Conservation (phyloP, 2,797 vertebrate species). For the Sebastes oblongus region DNA sequence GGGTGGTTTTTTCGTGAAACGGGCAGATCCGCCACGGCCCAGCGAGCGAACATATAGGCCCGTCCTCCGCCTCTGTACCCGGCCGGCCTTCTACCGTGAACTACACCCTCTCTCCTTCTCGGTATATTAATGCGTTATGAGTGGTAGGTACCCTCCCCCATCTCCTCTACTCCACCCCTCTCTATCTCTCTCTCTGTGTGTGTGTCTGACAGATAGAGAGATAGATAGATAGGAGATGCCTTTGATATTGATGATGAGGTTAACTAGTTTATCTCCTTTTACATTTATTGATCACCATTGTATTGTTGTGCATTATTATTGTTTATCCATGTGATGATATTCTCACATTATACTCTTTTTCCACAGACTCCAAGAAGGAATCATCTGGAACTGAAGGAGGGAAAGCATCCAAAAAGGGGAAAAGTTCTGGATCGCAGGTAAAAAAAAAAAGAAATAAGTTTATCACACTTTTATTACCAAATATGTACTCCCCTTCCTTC, state of each 20-base stretch:
- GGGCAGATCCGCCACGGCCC: constrained; percentile 93
- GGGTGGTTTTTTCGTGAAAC: constrained; percentile 92
- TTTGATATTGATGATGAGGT: constrained; percentile 71
- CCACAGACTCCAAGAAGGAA: constrained; percentile 96
- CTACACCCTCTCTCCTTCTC: constrained; percentile 87
- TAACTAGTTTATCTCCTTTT: constrained; percentile 59
- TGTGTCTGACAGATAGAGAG: constrained; percentile 52
- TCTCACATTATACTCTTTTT: constrained; percentile 59
- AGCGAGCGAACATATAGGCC: constrained; percentile 93
- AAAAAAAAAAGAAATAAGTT: constrained; percentile 61
- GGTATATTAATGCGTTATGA: constrained; percentile 99
- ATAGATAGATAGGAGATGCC: constrained; percentile 46
- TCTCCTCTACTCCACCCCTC: constrained; percentile 86
- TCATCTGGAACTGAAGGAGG: constrained; percentile 97
- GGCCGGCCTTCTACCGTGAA: constrained; percentile 92
- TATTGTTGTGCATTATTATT: constrained; percentile 64
- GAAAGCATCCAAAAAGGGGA: constrained; percentile 95
- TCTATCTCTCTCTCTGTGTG: constrained; percentile 55
- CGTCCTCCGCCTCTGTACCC: constrained; percentile 88
- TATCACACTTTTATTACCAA: constrained; percentile 63
- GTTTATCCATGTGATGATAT: constrained; percentile 27
- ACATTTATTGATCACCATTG: constrained; percentile 82
- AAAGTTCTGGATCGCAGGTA: constrained; percentile 98
- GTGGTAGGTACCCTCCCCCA: constrained; percentile 96
- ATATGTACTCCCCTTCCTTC: constrained; percentile 46